phyloP scores from a whole-genome alignment of 2,113 vertebrate genomes.

The Craseonycteris thonglongyai region DNA sequence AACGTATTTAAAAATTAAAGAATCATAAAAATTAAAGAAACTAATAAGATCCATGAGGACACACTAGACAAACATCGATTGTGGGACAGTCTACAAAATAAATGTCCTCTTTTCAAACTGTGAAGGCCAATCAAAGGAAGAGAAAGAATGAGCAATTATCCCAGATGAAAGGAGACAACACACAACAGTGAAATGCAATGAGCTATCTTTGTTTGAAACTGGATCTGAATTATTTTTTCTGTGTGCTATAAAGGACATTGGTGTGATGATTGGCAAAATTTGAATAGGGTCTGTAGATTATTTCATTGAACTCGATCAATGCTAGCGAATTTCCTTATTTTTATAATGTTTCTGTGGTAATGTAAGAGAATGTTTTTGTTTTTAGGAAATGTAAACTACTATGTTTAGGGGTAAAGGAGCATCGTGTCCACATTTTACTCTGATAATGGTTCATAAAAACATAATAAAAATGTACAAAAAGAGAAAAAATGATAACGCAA shows the following conservation, averaged over 20 bases:
- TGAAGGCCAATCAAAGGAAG: not conserved
- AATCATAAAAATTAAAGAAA: conserved; percentile 9
- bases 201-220: not conserved
- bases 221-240: not conserved
- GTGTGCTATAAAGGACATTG: not conserved
- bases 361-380: not conserved
- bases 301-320: not conserved
- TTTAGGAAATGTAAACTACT: not conserved
- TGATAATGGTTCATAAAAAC: conserved; percentile 5
- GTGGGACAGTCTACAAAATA: not conserved
- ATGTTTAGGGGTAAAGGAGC: not conserved
- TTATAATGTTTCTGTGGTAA: not conserved
- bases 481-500: not conserved
- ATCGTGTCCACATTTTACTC: not conserved
- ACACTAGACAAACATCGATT: not conserved
- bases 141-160: not conserved
- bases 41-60: not conserved
- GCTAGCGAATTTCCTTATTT: not conserved
- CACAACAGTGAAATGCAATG: not conserved
- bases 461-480: not conserved
- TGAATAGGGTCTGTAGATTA: not conserved
- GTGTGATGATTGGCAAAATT: not conserved
- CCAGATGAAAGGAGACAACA: not conserved
- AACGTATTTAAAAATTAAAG: conserved; percentile 14
- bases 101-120: not conserved